Base-by-base conservation (phyloP, 1,140 invertebrate species). In the Oryzaephilus surinamensis region DNA sequence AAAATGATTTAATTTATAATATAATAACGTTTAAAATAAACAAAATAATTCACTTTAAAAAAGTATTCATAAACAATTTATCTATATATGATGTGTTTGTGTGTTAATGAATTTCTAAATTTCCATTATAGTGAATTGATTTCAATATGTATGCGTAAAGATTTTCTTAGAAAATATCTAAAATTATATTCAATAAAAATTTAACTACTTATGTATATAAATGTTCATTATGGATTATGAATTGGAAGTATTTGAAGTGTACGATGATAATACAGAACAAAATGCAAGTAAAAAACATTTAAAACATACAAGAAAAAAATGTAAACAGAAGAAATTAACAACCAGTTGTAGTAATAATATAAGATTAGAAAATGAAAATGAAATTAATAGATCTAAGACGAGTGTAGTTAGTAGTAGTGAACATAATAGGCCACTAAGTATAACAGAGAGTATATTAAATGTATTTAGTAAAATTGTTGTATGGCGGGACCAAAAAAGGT, bases 381-480 rank as follows among this genome's bases (percentile, higher is more conserved):
- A 58, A 32, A 50, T 54, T 34, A 48, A 28, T 33, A 49, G 50
- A 34, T 60, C 56, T 24, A 62, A 59, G 36, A 51, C 47, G 8
- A 59, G 55, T 51, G 51, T 57, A n/a, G 30, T n/a, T 24, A 24
- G 23, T 24, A 10, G 8, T 24, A 24, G 8, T 21, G 10, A 21
- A 6, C 6, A 21, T 31, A 39, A 63, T 17, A 68, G 57, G 39
- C 64, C 64, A 19, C 44, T 52, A 31, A 50, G 52, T 38, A 41
- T 71, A 6, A 65, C 76, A 35, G 71, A 74, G 47, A 76, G 73
- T 14, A 65, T 81, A 50, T 66, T 79, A 29, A 74, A 72, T 44
- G 71, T 80, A 35, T 67, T 79, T 41, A 77, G 74, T 42, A 79
- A 79, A 57, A 57, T 79, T 54, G 75, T 76, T 43, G 66, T 72